Base-by-base conservation (phyloP, 2,888 invertebrate genomes). In the Drosophila antonietae region DNA sequence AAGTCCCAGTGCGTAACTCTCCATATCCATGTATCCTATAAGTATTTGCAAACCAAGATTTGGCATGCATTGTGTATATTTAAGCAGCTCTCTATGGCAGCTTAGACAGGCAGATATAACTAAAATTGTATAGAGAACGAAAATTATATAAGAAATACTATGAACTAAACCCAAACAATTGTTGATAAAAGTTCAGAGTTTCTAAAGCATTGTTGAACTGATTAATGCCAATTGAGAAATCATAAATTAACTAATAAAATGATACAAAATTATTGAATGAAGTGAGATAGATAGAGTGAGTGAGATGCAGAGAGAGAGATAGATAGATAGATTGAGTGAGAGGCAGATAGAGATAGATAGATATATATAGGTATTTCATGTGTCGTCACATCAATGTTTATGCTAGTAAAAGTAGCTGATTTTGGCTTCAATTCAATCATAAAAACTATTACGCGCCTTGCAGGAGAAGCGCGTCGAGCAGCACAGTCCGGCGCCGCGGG, bases 401-500 rank as follows among this genome's bases (percentile, higher is more conserved):
- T 8, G 37, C 37, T 37, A 39, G n/a, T 41, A n/a, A n/a, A 41
- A 9, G 7, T 15, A 43, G 5, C 6, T 20, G 1, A 6, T 5
- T 12, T 10, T 20, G 5, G 6, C 12, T 44, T 12, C 3, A 44
- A 3, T 43, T 18, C 7, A 39, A n/a, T 18, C 9, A 1, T 5
- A 20, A 7, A 23, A 23, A 14, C 20, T 12, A 12, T 44, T 44
- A 2, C 44, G 20, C 44, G 44, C 20, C 41, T 87, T 87, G 47
- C 81, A 92, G 90, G 92, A 91, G 49, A 92, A 90, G 73, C 91
- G 87, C 66, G 78, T 68, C 61, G 86, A 84, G 20, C 85, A 90
- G 67, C 75, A 73, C 47, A 83, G 68, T 53, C 80, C 89, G n/a
- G 69, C 73, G 39, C 69, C 74, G 41, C 62, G 70, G 5, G 81